Evolutionary conservation across 2,797 vertebrate genomes (phyloP).

Genomic region (Macropus fuliginosus): DNA sequence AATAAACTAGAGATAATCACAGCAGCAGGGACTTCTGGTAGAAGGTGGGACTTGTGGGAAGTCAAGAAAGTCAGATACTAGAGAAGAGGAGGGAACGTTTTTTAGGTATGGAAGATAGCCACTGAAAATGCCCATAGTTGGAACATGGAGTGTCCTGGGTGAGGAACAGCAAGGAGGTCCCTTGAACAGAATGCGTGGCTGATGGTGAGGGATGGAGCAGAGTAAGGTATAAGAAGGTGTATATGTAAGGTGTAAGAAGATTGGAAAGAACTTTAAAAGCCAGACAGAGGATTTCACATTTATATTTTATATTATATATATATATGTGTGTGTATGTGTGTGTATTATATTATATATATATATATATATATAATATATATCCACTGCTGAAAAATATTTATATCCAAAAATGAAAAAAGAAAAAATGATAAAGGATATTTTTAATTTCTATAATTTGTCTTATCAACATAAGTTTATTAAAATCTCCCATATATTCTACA

Average conservation of each 20-base stretch:
- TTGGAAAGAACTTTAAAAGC: neutral
- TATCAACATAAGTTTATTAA: neutral
- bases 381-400: neutral
- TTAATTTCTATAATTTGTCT: neutral
- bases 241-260: neutral
- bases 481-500: neutral
- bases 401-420: neutral
- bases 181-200: neutral
- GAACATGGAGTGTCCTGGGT: neutral
- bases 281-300: neutral
- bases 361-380: neutral
- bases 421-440: neutral
- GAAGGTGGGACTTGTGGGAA: neutral
- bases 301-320: too few species aligned
- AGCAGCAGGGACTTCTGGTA: neutral
- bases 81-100: neutral
- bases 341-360: too few species aligned
- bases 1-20: neutral
- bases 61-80: neutral
- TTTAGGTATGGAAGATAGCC: neutral
- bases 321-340: too few species aligned
- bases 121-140: neutral
- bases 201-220: too few species aligned
- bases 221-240: neutral
- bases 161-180: neutral